Conservation (phyloP, 1,140 invertebrate genomes). For the Tribolium madens region DNA sequence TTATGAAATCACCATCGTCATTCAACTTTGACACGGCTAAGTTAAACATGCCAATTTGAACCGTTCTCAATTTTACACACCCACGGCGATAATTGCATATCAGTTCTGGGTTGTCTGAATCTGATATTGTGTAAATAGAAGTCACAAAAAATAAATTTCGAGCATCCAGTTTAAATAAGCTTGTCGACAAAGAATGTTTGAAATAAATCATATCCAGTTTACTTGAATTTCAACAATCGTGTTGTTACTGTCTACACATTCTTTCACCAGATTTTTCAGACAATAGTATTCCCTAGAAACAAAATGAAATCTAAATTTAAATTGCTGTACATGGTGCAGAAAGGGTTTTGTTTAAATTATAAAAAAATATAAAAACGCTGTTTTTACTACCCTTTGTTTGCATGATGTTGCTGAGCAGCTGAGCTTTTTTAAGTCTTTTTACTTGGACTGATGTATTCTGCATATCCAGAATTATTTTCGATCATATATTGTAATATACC, state of each 20-base stretch:
- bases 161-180: not conserved
- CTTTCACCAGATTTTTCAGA: not conserved
- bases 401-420: no score
- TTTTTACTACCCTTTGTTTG: not conserved
- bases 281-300: not conserved
- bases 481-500: no score
- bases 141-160: slow-evolving; percentile 1
- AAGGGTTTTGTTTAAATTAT: not conserved
- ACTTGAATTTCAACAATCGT: slow-evolving; percentile 1
- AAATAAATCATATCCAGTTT: slow-evolving; percentile 22
- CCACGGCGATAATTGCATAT: slow-evolving; percentile 16
- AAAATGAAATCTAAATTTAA: not conserved
- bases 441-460: not conserved
- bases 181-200: not conserved
- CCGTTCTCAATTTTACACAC: not conserved
- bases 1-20: not conserved
- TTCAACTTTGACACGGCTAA: not conserved
- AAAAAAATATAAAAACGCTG: not conserved
- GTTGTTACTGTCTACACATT: slow-evolving; percentile 3
- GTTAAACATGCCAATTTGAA: not conserved
- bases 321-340: not conserved
- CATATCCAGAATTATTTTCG: no score
- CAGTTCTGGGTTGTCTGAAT: not conserved
- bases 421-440: not conserved
- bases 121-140: slow-evolving; percentile 12